Percentiles rank a stretch among this genome's conserved stretches.
Evolutionary conservation across 1,140 invertebrate genomes (phyloP).

Genomic region (Panagrolaimus sp.): DNA sequence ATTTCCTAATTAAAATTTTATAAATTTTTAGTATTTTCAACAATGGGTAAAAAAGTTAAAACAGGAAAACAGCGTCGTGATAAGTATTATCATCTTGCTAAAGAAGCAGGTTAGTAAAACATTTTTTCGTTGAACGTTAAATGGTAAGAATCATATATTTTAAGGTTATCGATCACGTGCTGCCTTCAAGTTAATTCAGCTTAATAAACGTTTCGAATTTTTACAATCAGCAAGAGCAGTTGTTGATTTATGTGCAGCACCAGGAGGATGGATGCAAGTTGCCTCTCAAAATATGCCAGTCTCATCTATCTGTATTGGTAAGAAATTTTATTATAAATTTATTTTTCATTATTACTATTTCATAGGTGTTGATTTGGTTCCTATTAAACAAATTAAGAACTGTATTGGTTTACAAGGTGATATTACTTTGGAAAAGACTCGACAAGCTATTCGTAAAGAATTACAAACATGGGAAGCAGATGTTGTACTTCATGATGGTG

Average conservation of each 20-base stretch:
- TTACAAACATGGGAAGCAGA: constrained; percentile 82
- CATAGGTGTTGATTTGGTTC: constrained; percentile 84
- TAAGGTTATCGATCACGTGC: constrained; percentile 89
- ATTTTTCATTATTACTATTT: no score
- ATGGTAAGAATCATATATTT: constrained; percentile 52
- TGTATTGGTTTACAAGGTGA: constrained; percentile 84
- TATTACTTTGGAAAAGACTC: constrained; percentile 82
- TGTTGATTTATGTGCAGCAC: constrained; percentile 95
- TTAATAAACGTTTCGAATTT: constrained; percentile 95
- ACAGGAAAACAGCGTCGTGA: constrained; percentile 93
- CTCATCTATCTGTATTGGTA: constrained; percentile 81
- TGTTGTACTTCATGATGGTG: constrained; percentile 90
- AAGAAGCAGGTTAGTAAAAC: constrained; percentile 83
- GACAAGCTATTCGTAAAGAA: constrained; percentile 66
- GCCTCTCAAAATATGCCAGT: constrained; percentile 94
- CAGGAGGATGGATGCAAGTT: constrained; percentile 99
- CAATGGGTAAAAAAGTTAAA: constrained; percentile 92
- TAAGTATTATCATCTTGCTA: constrained; percentile 96
- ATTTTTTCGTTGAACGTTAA: neutral
- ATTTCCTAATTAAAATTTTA: no score
- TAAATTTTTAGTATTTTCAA: neutral
- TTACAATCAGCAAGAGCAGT: constrained; percentile 88
- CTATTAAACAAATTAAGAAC: constrained; percentile 84
- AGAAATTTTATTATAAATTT: no score
- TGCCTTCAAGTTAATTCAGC: constrained; percentile 94